Evolutionary conservation across 2,888 invertebrate genomes (phyloP).

Genomic region (Antheraea yamamai): DNA sequence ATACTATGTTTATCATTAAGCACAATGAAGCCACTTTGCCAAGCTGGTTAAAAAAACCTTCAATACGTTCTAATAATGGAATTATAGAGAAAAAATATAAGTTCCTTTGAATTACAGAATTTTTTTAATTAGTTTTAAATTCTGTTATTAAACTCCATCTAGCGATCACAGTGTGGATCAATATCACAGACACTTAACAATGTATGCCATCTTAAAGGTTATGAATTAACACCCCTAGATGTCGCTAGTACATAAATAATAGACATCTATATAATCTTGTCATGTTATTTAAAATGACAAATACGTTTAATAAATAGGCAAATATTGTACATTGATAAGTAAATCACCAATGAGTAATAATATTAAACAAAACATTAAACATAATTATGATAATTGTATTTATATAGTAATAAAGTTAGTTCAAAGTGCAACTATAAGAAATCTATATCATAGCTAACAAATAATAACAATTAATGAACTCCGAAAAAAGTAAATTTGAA

Average conservation of each 20-base stretch:
- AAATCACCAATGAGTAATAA: slow-evolving; percentile 8
- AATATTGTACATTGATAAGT: slow-evolving; percentile 6
- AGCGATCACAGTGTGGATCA: not conserved
- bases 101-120: not conserved
- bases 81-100: no score
- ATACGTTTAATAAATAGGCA: not conserved
- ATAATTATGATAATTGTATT: not conserved
- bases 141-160: not conserved
- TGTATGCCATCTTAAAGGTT: not conserved
- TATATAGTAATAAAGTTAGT: slow-evolving; percentile 2
- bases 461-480: not conserved
- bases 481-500: not conserved
- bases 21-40: no score
- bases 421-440: not conserved
- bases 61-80: no score
- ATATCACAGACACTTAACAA: not conserved
- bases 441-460: not conserved
- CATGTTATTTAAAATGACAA: not conserved
- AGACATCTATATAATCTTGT: not conserved
- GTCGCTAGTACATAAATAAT: not conserved
- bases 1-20: no score
- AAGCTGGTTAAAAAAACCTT: no score
- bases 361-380: slow-evolving; percentile 12
- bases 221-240: not conserved
- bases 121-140: not conserved